Evolutionary conservation across 2,888 invertebrate species (phyloP).

Genomic region (Mycalesis mineus): DNA sequence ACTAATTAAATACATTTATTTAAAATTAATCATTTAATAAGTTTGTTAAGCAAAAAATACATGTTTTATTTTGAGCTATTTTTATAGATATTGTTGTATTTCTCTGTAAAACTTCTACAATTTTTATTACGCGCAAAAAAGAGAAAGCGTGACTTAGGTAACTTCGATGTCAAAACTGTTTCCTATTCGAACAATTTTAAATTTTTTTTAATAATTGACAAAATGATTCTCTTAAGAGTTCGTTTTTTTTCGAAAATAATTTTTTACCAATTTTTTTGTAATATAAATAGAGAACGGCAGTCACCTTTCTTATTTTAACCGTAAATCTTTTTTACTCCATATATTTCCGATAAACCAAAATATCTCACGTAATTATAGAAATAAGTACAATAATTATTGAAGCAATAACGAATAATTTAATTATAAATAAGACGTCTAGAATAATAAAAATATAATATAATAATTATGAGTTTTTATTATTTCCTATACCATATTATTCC

Average conservation of each 20-base stretch:
- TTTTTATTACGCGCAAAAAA: background rate
- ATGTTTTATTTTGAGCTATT: background rate
- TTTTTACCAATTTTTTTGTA: background rate
- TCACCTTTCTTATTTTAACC: background rate
- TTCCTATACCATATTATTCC: too few relatives aligned
- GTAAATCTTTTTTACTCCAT: background rate
- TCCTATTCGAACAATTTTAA: background rate
- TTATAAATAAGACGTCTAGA: slow-evolving; percentile 39
- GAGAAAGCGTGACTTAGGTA: background rate
- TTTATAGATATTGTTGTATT: background rate
- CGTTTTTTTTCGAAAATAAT: background rate
- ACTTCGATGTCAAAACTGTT: background rate
- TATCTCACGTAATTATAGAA: slow-evolving; percentile 39
- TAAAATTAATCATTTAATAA: background rate
- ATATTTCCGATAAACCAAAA: slow-evolving; percentile 20
- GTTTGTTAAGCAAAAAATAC: background rate
- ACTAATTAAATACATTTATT: background rate
- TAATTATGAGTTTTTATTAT: slow-evolving; percentile 42
- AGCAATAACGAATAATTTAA: slow-evolving; percentile 53
- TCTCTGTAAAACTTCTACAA: background rate
- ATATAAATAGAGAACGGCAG: background rate
- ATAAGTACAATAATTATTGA: slow-evolving; percentile 67
- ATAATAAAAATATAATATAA: slow-evolving; percentile 55
- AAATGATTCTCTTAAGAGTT: too few relatives aligned
- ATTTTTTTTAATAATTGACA: too few relatives aligned